Percentiles rank a stretch among this genome's conserved stretches.
Conservation (phyloP, 2,113 vertebrate genomes). For the Garra rufa region DNA sequence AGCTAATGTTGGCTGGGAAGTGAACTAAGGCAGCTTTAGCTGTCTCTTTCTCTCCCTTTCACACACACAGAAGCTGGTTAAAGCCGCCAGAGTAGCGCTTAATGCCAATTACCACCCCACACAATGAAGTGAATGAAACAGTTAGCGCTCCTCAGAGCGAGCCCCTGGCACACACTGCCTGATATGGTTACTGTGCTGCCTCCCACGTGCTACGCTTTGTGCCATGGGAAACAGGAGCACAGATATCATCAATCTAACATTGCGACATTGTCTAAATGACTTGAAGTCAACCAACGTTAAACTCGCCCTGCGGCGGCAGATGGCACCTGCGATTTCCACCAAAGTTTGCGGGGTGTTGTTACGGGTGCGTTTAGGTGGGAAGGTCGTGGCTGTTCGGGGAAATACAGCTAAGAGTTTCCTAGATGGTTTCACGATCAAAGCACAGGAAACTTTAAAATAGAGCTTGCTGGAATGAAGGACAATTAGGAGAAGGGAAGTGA, state of each 20-base stretch:
- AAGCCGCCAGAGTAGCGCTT: conserved; percentile 23
- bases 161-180: conserved; percentile 8
- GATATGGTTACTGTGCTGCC: conserved; percentile 32
- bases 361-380: background rate
- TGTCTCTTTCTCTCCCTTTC: background rate
- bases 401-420: conserved; percentile 4
- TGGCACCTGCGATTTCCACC: background rate
- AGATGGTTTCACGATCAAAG: conserved; percentile 47
- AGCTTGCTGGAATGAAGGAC: conserved; percentile 33
- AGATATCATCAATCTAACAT: conserved; percentile 17
- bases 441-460: conserved; percentile 51
- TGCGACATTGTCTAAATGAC: background rate
- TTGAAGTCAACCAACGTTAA: background rate
- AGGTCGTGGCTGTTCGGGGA: background rate
- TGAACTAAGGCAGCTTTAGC: conserved; percentile 44
- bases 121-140: conserved; percentile 36
- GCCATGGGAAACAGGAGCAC: background rate
- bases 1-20: conserved; percentile 22
- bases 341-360: background rate
- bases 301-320: background rate
- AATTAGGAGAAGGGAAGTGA: conserved; percentile 29
- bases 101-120: conserved; percentile 38
- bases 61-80: conserved; percentile 29
- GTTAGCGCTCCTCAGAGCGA: conserved; percentile 33
- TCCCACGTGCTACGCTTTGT: conserved; percentile 19